Evolutionary conservation across 1,140 invertebrate genomes (phyloP).

Genomic region (Megathymus violae): DNA sequence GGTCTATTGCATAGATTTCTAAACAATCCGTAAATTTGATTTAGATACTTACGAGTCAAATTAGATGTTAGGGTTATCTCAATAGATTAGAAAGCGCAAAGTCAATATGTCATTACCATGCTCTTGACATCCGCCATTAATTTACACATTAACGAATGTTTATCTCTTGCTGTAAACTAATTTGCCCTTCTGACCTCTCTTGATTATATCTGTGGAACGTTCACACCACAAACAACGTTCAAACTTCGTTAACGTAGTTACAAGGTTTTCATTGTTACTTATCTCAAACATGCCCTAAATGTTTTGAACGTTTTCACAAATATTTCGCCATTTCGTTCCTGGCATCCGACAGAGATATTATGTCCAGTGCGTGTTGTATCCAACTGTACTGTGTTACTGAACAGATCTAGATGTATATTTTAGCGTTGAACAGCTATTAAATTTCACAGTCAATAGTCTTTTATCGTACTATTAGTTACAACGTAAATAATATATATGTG

Average conservation of each 20-base stretch:
- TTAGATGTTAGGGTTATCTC: no score
- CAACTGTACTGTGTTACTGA: background rate
- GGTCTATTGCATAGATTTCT: no score
- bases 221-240: background rate
- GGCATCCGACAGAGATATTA: background rate
- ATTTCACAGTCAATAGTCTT: constrained; percentile 64
- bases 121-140: constrained; percentile 14
- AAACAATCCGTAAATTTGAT: no score
- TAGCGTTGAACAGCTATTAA: constrained; percentile 5
- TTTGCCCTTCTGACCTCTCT: constrained; percentile 14
- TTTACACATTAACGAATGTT: constrained; percentile 15
- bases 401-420: background rate
- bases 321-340: background rate
- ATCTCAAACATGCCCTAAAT: background rate
- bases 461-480: constrained; percentile 57
- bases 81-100: background rate
- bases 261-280: constrained; percentile 5
- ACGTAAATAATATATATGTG: constrained; percentile 7
- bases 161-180: constrained; percentile 18
- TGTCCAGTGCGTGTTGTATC: background rate
- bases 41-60: no score
- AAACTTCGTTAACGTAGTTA: constrained; percentile 4
- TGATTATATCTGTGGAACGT: background rate
- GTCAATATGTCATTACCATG: background rate
- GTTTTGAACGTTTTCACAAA: background rate